Evolutionary conservation across 2,113 vertebrate species (phyloP).

Genomic region (Calypte anna): DNA sequence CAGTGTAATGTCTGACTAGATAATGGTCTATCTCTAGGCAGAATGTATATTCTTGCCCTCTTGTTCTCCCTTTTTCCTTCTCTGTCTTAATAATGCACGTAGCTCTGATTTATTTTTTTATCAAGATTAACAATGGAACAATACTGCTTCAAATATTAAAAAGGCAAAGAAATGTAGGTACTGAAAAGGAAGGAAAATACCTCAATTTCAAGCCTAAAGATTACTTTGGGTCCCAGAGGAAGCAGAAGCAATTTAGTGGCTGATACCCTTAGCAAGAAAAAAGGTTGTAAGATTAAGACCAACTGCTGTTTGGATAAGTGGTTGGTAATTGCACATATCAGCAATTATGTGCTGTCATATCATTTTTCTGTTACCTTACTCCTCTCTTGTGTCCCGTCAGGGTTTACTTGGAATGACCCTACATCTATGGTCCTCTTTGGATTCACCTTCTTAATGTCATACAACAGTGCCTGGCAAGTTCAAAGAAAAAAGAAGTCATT

Average conservation of each 20-base stretch:
- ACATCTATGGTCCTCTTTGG: slow-evolving; percentile 88
- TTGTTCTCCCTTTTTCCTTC: background rate
- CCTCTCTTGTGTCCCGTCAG: slow-evolving; percentile 86
- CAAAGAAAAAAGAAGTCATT: slow-evolving; percentile 49
- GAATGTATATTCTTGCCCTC: background rate
- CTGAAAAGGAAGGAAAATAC: slow-evolving; percentile 76
- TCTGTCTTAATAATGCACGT: slow-evolving; percentile 5
- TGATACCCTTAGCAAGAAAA: slow-evolving; percentile 81
- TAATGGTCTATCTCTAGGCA: background rate
- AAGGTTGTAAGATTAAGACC: slow-evolving; percentile 85
- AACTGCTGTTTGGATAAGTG: slow-evolving; percentile 86
- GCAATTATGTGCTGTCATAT: slow-evolving; percentile 78
- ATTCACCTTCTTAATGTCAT: slow-evolving; percentile 86
- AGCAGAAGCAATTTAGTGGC: slow-evolving; percentile 85
- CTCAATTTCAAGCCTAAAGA: slow-evolving; percentile 85
- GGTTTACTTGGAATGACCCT: slow-evolving; percentile 87
- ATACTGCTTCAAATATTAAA: slow-evolving; percentile 61
- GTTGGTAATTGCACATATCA: slow-evolving; percentile 83
- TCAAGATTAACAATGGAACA: slow-evolving; percentile 60
- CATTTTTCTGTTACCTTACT: slow-evolving; percentile 87
- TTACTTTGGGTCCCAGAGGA: slow-evolving; percentile 83
- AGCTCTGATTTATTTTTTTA: slow-evolving; percentile 69
- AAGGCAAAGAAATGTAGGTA: slow-evolving; percentile 78
- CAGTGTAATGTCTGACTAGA: background rate
- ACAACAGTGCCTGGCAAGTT: slow-evolving; percentile 79